These are phyloP conservation scores for Otolemur crassicaudatus DNA, from an alignment of 2,797 vertebrate species.

Conservation along the genomic window DNA sequence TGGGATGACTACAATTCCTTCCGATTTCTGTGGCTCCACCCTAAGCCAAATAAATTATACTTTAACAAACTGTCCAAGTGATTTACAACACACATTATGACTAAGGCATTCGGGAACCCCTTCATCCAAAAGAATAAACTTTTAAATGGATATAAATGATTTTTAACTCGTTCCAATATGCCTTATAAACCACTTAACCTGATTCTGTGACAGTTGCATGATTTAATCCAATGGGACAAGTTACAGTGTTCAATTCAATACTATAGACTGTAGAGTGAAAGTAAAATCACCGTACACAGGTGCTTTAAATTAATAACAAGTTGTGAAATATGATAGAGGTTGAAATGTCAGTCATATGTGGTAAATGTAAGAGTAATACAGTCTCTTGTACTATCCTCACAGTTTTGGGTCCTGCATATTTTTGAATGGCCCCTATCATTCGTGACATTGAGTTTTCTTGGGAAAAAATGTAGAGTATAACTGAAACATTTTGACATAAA, in stretches of 20 bases:
- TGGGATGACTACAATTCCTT: conserved; percentile 89
- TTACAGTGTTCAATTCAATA: conserved; percentile 89
- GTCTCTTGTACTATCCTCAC: conserved; percentile 90
- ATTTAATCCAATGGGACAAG: conserved; percentile 90
- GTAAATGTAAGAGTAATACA: conserved; percentile 93
- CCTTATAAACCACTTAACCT: conserved; percentile 97
- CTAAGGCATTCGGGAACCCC: conserved; percentile 92
- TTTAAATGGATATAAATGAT: conserved; percentile 91
- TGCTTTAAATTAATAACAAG: conserved; percentile 91
- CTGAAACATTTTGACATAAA: conserved; percentile 71
- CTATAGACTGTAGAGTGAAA: conserved; percentile 91
- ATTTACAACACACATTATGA: conserved; percentile 88
- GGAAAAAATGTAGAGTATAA: conserved; percentile 87
- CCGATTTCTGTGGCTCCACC: conserved; percentile 88
- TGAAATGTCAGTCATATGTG: conserved; percentile 92
- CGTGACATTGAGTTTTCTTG: conserved; percentile 83
- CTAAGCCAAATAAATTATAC: conserved; percentile 89
- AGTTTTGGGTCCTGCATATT: conserved; percentile 92
- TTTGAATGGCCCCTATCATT: conserved; percentile 88
- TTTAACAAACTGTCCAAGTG: conserved; percentile 85
- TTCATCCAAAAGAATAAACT: conserved; percentile 92
- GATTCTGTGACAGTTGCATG: conserved; percentile 94
- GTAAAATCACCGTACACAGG: conserved; percentile 90
- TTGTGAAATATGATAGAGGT: conserved; percentile 90
- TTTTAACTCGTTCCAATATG: conserved; percentile 98